Evolutionary conservation across 2,113 vertebrate species (phyloP), one percentile per base, ranked within the genome.

Genomic region (Neodontobutis hainanensis): DNA sequence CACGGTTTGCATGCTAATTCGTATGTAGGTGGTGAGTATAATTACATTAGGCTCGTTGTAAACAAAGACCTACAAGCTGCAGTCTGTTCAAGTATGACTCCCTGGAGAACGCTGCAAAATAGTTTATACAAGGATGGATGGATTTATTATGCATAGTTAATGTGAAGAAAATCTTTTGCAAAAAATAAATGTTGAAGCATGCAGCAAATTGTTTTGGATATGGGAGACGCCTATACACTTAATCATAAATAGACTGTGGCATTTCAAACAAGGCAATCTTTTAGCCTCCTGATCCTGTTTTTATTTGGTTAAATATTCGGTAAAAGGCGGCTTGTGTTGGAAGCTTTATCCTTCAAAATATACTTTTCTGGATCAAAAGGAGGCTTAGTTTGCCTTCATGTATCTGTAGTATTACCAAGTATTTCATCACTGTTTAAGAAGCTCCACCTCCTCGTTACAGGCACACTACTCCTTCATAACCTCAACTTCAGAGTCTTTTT

Each of bases 21-120:
- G 70, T 67, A 73, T 74, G 85, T 87, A 84, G 84, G 85, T 89
- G 84, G 85, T 61, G 75, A 80, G 65, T 84, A 83, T 78, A 87
- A 88, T 90, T 87, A 75, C 83, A 85, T 86, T 84, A 77, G 78
- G 72, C 61, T 77, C 58, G 75, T 75, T 79, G 75, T 86, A 83
- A 84, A 85, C 80, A 85, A 80, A 86, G 73, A 81, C 60, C 57
- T 80, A 80, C 82, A 82, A 80, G 73, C 73, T 72, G 76, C 67
- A 69, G 72, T 75, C 73, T 72, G 78, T 63, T 78, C 62, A 69
- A 77, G 76, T 68, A 73, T 79, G 59, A 65, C 60, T 70, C 77
- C 68, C 64, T 7, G 62, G 73, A 82, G 74, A 81, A 65, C 73
- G 57, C 38, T 62, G 71, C 66, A 71, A 65, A 77, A 67, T 57